These are phyloP conservation scores for Agonopterix subpropinquella DNA, from an alignment of 2,888 invertebrate genomes.

Conservation along the genomic window DNA sequence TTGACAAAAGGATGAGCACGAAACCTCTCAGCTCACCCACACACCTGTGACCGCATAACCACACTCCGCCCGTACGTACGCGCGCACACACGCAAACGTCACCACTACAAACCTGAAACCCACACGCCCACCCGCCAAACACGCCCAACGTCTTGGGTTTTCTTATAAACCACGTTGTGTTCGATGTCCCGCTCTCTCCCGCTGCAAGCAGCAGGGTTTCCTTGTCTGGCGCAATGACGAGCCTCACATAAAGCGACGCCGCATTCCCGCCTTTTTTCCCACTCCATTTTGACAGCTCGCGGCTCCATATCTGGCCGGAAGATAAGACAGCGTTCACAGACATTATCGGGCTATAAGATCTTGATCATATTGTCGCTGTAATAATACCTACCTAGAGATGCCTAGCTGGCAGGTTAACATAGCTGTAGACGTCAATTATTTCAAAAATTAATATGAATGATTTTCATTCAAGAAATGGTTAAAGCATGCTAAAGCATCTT, in stretches of 20 bases:
- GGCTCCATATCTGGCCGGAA: conserved; percentile 74
- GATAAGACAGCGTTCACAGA: conserved; percentile 68
- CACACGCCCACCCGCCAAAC: conserved; percentile 74
- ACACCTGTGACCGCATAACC: conserved; percentile 48
- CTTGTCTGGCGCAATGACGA: conserved; percentile 69
- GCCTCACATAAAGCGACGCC: conserved; percentile 74
- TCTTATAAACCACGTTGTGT: conserved; percentile 75
- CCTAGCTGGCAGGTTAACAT: too few relatives aligned
- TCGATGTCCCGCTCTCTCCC: conserved; percentile 52
- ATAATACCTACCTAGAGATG: background rate
- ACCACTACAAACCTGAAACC: conserved; percentile 58
- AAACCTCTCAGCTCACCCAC: conserved; percentile 36
- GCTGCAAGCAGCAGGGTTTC: conserved; percentile 25
- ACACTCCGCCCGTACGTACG: conserved; percentile 31
- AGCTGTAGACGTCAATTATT: too few relatives aligned
- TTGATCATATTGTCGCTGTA: conserved; percentile 1
- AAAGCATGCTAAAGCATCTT: too few relatives aligned
- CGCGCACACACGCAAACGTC: conserved; percentile 28
- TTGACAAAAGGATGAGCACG: conserved; percentile 69
- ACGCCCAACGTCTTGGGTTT: conserved; percentile 76
- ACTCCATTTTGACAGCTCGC: conserved; percentile 76
- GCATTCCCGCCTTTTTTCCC: conserved; percentile 77
- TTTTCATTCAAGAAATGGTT: too few relatives aligned
- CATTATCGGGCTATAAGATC: conserved; percentile 9
- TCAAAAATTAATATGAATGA: too few relatives aligned